Base-by-base conservation (phyloP, 53 echinoderm and acorn worm species). In the Astropecten irregularis region DNA sequence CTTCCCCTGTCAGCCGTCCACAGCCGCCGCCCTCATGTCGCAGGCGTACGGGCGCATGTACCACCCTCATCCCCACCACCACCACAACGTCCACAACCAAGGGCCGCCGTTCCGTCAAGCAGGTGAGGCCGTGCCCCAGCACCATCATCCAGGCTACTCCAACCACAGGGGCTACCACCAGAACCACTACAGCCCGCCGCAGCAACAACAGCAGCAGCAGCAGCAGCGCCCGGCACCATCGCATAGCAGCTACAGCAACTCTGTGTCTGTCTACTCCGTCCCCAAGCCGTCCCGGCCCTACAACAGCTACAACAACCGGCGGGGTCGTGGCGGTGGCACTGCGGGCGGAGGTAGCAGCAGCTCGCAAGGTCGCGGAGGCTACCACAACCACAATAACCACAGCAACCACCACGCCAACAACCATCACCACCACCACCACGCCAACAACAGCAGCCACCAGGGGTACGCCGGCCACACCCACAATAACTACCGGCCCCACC, bases 11-110 rank as follows among this genome's bases (percentile, higher is more conserved):
- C 54, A 51, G 18, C 83, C 34, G 18, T 53, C 40, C 52, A 30
- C 27, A 21, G 66, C 23, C 68, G 26, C 54, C 27, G 52, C 36
- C 83, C 68, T 71, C 84, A 95, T 95, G 95, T 95, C 95, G 69
- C 95, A 95, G 87, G 85, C 87, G 21, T 74, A 87, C 83, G 95
- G 92, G 62, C 95, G 92, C 66, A 91, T 95, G 86, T 92, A 95
- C 82, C 92, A 95, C 38, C 88, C 87, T 65, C 54, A 15, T 68
- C 69, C 77, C 70, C 69, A 68, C 44, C 89, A 79, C 30, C 77
- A 69, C 37, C 73, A 83, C 15, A 71, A 52, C 20, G 53, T 21
- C 18, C 65, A 71, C 62, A 51, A 26, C 44, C 52, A 64, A 21
- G 83, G 52, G 18, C 83, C 83, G 14, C 67, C 52, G 18, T 55